A percentile compares a stretch with the other conserved stretches of the same genome.
Evolutionary conservation across 2,797 vertebrate species (phyloP).

Genomic region (Mionectes olivaceus): DNA sequence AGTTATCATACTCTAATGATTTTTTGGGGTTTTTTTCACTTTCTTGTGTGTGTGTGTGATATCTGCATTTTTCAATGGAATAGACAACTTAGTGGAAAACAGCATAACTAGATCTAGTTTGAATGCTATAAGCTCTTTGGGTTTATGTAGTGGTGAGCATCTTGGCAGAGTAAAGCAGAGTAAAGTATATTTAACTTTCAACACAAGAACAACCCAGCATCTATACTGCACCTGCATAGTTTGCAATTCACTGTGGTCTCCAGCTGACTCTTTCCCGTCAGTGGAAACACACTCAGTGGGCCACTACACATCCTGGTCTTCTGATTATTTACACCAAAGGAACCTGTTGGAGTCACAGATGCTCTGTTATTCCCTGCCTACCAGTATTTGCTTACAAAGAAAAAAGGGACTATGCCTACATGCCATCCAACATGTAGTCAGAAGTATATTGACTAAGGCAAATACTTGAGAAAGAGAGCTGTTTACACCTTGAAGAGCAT

Average conservation of each 20-base stretch:
- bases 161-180: background rate
- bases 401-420: background rate
- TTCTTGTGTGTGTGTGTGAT: background rate
- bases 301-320: background rate
- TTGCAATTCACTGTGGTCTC: background rate
- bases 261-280: background rate
- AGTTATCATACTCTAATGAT: accelerated
- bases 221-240: background rate
- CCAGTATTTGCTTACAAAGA: background rate
- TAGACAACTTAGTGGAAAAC: background rate
- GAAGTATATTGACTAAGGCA: background rate
- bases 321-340: background rate
- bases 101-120: background rate
- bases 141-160: background rate
- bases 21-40: background rate
- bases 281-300: background rate
- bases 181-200: background rate
- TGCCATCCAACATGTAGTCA: background rate
- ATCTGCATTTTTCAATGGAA: background rate
- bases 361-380: background rate
- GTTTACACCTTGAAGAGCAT: background rate
- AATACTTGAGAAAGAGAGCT: background rate
- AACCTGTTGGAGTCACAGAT: background rate
- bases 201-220: background rate
- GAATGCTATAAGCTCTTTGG: background rate